These are phyloP conservation scores for Synanthedon andrenaeformis DNA, from an alignment of 2,888 invertebrate species.

Conservation along the genomic window DNA sequence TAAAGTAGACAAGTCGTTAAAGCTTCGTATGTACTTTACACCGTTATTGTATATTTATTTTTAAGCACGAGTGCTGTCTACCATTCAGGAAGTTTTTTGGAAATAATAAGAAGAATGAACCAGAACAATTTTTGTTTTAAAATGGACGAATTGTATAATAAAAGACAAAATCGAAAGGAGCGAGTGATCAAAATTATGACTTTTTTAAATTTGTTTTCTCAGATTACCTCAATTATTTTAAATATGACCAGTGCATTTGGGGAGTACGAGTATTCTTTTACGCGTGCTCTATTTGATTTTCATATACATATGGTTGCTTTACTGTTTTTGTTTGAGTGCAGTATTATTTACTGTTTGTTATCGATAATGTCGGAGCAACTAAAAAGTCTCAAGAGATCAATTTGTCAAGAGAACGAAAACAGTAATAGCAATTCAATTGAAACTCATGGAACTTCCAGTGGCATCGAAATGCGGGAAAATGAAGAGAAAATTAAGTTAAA, in stretches of 20 bases:
- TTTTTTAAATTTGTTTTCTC: too few relatives aligned
- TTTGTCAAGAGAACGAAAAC: neutral
- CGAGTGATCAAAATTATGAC: too few relatives aligned
- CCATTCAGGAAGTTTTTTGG: neutral
- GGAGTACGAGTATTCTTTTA: too few relatives aligned
- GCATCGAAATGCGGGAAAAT: neutral
- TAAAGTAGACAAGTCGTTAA: too few relatives aligned
- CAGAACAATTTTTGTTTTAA: neutral
- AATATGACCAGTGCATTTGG: too few relatives aligned
- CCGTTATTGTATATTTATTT: neutral
- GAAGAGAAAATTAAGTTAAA: neutral
- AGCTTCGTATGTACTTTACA: neutral
- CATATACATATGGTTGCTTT: too few relatives aligned
- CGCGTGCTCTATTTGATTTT: too few relatives aligned
- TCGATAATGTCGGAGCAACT: slow-evolving; percentile 4
- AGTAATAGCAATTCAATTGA: too few relatives aligned
- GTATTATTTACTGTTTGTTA: neutral
- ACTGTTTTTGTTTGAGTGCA: neutral
- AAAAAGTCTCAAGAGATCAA: neutral
- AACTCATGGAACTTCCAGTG: neutral
- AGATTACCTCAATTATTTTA: too few relatives aligned
- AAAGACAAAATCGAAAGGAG: neutral
- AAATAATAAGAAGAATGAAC: neutral
- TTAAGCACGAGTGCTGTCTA: neutral
- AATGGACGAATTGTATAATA: neutral